phyloP scores from a whole-genome alignment of 1,140 invertebrate genomes.

The Listronotus oregonensis region DNA sequence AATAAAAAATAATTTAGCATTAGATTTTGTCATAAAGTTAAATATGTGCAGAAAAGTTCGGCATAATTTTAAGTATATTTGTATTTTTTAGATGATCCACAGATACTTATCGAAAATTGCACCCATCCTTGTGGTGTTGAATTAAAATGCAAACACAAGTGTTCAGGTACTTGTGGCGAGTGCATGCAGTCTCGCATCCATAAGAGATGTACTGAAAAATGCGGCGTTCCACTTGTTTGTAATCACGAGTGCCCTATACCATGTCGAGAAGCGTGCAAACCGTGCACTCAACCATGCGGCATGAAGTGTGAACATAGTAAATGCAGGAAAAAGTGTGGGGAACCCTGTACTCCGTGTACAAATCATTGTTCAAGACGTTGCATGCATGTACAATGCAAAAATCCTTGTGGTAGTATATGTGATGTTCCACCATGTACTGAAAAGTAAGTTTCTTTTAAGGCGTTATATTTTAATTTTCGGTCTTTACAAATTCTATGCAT shows the following conservation, averaged over 20 bases:
- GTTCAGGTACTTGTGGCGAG: constrained; percentile 62
- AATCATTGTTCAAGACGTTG: constrained; percentile 59
- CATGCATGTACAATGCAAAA: constrained; percentile 56
- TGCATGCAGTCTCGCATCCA: constrained; percentile 69
- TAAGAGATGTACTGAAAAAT: constrained; percentile 63
- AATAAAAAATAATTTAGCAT: no score
- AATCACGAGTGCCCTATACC: constrained; percentile 67
- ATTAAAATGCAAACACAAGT: constrained; percentile 64
- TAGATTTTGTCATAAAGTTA: no score
- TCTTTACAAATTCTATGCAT: no score
- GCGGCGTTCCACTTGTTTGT: constrained; percentile 65
- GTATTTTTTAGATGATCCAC: constrained; percentile 9
- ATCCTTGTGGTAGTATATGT: constrained; percentile 62
- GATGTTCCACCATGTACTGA: constrained; percentile 49
- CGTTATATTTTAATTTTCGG: no score
- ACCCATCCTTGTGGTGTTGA: constrained; percentile 54
- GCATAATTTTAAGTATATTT: not conserved
- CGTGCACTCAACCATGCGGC: constrained; percentile 63
- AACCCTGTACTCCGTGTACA: constrained; percentile 59
- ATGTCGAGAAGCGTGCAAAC: constrained; percentile 66
- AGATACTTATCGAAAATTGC: constrained; percentile 54
- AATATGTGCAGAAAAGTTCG: no score
- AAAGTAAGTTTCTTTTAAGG: constrained; percentile 5
- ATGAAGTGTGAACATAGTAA: constrained; percentile 63
- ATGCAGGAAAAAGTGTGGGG: constrained; percentile 64